Evolutionary conservation across 2,888 invertebrate genomes (phyloP).

Genomic region (Panzeria rudis): DNA sequence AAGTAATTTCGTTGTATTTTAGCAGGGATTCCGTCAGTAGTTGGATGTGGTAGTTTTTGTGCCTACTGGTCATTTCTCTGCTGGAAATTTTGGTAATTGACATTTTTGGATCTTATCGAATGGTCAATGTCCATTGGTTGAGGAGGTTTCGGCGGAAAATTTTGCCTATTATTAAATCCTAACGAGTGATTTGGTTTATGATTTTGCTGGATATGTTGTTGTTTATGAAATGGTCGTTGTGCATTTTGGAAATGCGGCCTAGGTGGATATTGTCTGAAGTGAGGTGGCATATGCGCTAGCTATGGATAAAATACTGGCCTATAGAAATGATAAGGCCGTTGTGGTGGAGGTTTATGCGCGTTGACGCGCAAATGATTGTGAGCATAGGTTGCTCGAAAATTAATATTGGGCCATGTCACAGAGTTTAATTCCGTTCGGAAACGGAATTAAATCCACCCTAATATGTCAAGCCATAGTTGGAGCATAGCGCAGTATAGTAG

Average conservation of each 20-base stretch:
- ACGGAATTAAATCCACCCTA: no score
- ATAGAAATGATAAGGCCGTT: not conserved
- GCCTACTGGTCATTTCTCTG: constrained; percentile 9
- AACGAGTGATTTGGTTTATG: not conserved
- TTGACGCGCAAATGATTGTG: not conserved
- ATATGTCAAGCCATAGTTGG: no score
- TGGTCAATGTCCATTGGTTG: not conserved
- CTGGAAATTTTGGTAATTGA: constrained; percentile 2
- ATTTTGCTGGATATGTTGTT: not conserved
- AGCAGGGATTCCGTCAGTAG: not conserved
- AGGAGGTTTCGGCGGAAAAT: not conserved
- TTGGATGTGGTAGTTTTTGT: not conserved
- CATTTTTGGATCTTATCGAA: constrained; percentile 3
- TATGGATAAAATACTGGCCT: not conserved
- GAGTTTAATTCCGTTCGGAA: no score
- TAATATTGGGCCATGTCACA: no score
- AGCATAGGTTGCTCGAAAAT: not conserved
- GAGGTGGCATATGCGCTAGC: constrained; percentile 6
- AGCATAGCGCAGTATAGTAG: no score
- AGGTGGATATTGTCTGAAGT: not conserved
- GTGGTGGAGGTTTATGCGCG: constrained; percentile 4
- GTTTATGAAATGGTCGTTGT: not conserved
- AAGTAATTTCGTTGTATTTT: constrained; percentile 19
- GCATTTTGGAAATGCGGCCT: not conserved
- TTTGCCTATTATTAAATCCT: constrained; percentile 10